Conservation (phyloP, 2,888 invertebrate genomes). For the Baccha elongata region DNA sequence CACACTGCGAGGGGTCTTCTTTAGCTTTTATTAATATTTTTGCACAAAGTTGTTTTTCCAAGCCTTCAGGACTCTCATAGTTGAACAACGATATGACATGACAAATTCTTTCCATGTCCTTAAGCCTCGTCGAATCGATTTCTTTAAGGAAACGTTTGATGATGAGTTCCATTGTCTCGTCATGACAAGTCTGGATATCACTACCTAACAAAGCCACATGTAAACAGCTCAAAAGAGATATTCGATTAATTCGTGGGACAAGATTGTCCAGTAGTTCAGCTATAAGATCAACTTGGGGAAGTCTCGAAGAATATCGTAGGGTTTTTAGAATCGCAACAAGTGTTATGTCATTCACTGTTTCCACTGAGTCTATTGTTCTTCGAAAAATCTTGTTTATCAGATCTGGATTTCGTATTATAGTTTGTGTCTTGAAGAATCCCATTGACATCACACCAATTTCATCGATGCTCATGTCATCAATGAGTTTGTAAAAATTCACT, state of each 20-base stretch:
- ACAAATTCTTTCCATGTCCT: conserved; percentile 89
- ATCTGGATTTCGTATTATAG: conserved; percentile 84
- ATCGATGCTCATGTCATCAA: conserved; percentile 85
- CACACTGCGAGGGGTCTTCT: conserved; percentile 84
- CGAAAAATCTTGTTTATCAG: conserved; percentile 84
- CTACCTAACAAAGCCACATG: conserved; percentile 87
- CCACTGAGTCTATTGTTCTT: conserved; percentile 83
- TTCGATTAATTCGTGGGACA: conserved; percentile 84
- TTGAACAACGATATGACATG: conserved; percentile 86
- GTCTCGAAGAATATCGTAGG: conserved; percentile 84
- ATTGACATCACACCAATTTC: conserved; percentile 89
- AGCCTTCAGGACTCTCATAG: conserved; percentile 83
- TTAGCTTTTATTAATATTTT: conserved; percentile 83
- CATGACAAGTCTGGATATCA: conserved; percentile 83
- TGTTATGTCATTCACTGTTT: conserved; percentile 85
- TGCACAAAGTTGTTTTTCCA: conserved; percentile 83
- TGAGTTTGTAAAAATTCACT: conserved; percentile 83
- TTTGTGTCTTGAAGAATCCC: conserved; percentile 91
- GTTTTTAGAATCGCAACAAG: conserved; percentile 85
- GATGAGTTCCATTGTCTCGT: conserved; percentile 83
- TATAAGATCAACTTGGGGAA: conserved; percentile 82
- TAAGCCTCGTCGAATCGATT: conserved; percentile 84
- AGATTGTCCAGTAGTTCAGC: conserved; percentile 84
- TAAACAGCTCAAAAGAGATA: conserved; percentile 85
- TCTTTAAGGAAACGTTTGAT: conserved; percentile 83